Base-by-base conservation (phyloP, 2,888 invertebrate species). In the Beris morrisii region DNA sequence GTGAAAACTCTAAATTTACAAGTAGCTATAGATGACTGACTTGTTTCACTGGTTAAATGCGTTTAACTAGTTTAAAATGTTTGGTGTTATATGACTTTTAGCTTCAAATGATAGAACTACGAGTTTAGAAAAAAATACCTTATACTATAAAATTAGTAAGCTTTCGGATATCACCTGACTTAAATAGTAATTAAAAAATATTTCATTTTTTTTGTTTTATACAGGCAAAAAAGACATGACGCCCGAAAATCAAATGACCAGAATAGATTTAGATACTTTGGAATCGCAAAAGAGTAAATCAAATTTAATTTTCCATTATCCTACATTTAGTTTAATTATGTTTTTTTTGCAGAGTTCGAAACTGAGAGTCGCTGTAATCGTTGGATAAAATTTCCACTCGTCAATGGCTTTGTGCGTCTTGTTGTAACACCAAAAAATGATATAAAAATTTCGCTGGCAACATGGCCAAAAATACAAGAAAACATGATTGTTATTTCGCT, bases 291-390 rank as follows among this genome's bases (percentile, higher is more conserved):
- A 52, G 22, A 52, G 52, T 52, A 22, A 15, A 22, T 52, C 7
- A 15, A 22, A 13, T 13, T 15, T 52, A 9, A 28, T 52, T 52
- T 9, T 22, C 52, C 13, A 28, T 52, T 5, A 4, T 2, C 28
- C 3, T 7, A 22, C 31, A 4, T 15, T 13, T 52, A 50, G 5
- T 38, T 38, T 38, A 5, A 38, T 38, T 9, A 48, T 15, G 48
- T 31, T 11, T 55, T 4, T 30, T 15, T 55, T 55, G 5, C 55
- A 55, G 55, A 12, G 12, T 32, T 55, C 28, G 55, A 55, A 55
- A 55, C 55, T n/a, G 7, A 32, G 30, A 5, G 30, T 1, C 12
- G 30, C 31, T 32, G 5, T 13, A 55, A 55, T n/a, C 12, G 32
- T 13, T 55, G 55, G 55, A 32, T 55, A 7, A 30, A 28, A 30